phyloP scores from a whole-genome alignment of 2,888 invertebrate genomes.

The Perizoma affinitatum region DNA sequence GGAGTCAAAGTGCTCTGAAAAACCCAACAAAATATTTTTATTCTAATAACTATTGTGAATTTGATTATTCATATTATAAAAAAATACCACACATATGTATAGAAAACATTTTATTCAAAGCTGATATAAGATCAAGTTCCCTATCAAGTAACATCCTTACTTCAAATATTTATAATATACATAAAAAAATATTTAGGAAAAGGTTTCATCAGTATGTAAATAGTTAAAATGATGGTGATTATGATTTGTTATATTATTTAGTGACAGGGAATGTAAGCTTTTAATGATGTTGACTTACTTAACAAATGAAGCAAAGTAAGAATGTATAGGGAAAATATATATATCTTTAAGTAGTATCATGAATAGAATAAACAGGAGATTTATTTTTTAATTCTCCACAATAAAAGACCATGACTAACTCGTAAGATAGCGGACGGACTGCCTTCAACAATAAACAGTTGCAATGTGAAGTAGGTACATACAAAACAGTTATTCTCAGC shows the following conservation, averaged over 20 bases:
- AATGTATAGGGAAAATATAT: no score
- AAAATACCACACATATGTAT: background rate
- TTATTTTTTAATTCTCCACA: background rate
- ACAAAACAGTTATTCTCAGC: constrained; percentile 73
- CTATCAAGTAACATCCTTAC: no score
- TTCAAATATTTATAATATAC: no score
- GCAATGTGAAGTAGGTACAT: constrained; percentile 48
- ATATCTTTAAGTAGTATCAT: no score
- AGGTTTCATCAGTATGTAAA: no score
- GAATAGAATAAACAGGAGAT: background rate
- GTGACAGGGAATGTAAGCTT: no score
- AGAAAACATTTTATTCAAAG: background rate
- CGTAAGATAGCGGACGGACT: constrained; percentile 20
- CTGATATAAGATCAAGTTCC: background rate
- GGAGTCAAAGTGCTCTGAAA: constrained; percentile 93
- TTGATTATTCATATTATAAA: no score
- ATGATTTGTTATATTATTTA: no score
- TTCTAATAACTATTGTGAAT: background rate
- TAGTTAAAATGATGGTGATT: no score
- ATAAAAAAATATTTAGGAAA: no score
- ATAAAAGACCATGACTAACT: constrained; percentile 2
- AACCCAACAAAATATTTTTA: constrained; percentile 8
- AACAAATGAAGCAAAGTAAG: no score
- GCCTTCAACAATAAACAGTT: constrained; percentile 56
- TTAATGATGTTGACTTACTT: no score